Evolutionary conservation across 2,113 vertebrate genomes (phyloP), one percentile per base, ranked within the genome.

Genomic region (Girardinichthys multiradiatus): DNA sequence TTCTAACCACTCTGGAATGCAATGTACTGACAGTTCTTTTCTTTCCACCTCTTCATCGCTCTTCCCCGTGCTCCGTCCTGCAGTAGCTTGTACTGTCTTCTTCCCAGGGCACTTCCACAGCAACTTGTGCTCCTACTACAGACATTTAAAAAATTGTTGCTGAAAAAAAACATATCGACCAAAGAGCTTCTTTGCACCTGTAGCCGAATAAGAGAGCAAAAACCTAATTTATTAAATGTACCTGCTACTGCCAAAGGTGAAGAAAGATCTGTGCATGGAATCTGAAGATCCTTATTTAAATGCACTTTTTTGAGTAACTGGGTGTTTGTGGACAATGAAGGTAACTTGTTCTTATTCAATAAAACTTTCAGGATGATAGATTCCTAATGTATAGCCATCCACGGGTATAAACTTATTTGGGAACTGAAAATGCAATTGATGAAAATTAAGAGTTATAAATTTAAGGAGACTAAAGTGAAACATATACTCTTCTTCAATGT

Each of bases 1-100:
- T 96, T 96, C 96, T 98, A 96, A 97, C 93, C 96, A 95, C 94
- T 94, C 95, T 91, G 96, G 97, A 98, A 93, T 95, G 95, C 96
- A 96, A 98, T 96, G 98, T 99, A 98, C 93, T 96, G 95, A 95
- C 88, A 89, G 35, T 92, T 91, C 74, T 81, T 87, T 90, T 90
- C 86, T 87, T 92, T 93, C 90, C 91, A 91, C 88, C 74, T 68
- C 76, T 77, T 75, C 83, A 79, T 86, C 63, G 85, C 76, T 85
- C 67, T 72, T 69, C 90, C 80, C 90, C 89, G 88, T 93, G 85
- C 87, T 76, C 19, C 79, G 58, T 69, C 70, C 57, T 68, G 69
- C 84, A 84, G 78, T 87, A 74, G 77, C 66, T 80, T 70, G 69
- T 87, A 70, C 57, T 60, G 64, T 75, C n/a, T 80, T 31, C 42